phyloP scores from a whole-genome alignment of 2,888 invertebrate genomes.

The Synergus gifuensis region DNA sequence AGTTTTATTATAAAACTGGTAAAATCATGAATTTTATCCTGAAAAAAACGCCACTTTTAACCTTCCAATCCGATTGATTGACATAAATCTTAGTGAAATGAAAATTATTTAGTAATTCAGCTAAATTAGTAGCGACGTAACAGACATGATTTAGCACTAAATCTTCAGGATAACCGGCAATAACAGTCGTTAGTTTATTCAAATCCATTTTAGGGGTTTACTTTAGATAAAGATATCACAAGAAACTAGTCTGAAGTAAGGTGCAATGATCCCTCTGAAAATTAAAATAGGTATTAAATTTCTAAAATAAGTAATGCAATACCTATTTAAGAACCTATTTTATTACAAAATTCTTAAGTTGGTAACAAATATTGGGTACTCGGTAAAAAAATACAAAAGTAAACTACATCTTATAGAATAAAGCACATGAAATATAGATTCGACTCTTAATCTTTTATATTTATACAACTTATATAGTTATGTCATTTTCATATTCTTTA shows the following conservation, averaged over 20 bases:
- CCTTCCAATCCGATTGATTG: conserved; percentile 79
- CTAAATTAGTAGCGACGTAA: conserved; percentile 80
- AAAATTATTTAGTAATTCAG: conserved; percentile 80
- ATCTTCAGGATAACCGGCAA: conserved; percentile 81
- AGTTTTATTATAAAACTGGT: too few species aligned
- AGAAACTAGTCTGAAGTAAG: conserved; percentile 40
- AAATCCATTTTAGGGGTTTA: conserved; percentile 21
- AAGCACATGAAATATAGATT: background rate
- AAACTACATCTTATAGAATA: conserved; percentile 1
- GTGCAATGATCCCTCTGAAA: too few species aligned
- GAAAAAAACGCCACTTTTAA: conserved; percentile 59
- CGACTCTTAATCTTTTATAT: background rate
- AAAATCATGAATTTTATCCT: too few species aligned
- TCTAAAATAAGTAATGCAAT: background rate
- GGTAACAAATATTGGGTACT: background rate
- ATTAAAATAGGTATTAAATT: background rate
- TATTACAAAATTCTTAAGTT: conserved; percentile 37
- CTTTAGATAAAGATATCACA: background rate
- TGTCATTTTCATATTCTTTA: background rate
- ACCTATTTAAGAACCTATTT: conserved; percentile 17
- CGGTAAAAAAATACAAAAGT: conserved; percentile 19
- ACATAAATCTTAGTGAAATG: conserved; percentile 79
- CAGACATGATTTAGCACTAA: conserved; percentile 79
- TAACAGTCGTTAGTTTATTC: conserved; percentile 68
- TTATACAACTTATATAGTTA: background rate